Evolutionary conservation across 2,888 invertebrate species (phyloP), one percentile per base, ranked within the genome.

Genomic region (Cerceris rybyensis): DNA sequence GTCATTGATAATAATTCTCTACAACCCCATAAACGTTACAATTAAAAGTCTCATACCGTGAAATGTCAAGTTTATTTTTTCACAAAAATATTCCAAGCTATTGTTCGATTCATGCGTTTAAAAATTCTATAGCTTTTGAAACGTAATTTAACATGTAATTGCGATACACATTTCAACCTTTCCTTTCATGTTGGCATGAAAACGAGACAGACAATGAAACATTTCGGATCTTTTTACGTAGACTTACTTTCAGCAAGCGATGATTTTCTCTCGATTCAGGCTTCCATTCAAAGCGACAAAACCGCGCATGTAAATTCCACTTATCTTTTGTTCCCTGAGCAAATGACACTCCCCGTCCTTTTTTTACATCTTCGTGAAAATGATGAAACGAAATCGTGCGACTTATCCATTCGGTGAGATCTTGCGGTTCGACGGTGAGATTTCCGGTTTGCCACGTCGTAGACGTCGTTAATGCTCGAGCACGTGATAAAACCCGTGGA

Each of bases 391-490:
- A 73, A 78, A 78, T 79, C 69, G 70, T 55, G 50, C 41, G 69
- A 68, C 72, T 76, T 50, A 71, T 77, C 68, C 73, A 52, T 50
- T 63, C 46, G 42, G 63, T 52, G 63, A 54, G 67, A 73, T 64
- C 59, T 63, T 60, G 73, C 67, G 73, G 73, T 78, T 50, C 73
- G 50, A 58, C 78, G 59, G 78, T 28, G 28, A 28, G 69, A 79
- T 79, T 78, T 79, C 79, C 79, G 77, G 77, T 72, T 49, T 61
- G 52, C 57, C 49, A 55, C 57, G 73, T 77, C 67, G 78, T 64
- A 79, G 63, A 70, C 68, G 73, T 78, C 78, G 70, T 79, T 79
- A 79, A 79, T 78, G 79, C 73, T 55, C 79, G 73, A 52, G 74
- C 78, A 67, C 73, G 79, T 70, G 79, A 79, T 79, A 79, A 79